Base-by-base conservation (phyloP, 2,797 vertebrate genomes). In the Smutsia gigantea region DNA sequence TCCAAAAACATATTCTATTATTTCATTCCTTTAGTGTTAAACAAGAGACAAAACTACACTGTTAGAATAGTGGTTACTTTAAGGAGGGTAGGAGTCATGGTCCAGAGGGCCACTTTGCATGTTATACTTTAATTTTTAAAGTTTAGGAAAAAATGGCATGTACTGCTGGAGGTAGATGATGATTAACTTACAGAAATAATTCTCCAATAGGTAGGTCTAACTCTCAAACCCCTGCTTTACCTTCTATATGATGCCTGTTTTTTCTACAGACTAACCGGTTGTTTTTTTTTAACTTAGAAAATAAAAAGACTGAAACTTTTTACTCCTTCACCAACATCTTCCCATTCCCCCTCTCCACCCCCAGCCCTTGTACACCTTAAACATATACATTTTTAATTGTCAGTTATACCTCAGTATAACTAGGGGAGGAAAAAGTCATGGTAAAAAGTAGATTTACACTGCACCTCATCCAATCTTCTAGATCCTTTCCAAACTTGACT, bases 91-190 rank as follows among this genome's bases (percentile, higher is more conserved):
- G 42, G 13, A 82, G 17, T 88, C 9, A 2, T 93, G 34, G 42
- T 25, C 49, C 42, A 57, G 25, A 89, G 31, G 55, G 7, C 27
- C 53, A 21, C 57, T 88, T 96, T 77, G 55, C 72, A 49, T 63
- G 11, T 74, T 94, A 66, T 37, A 84, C 42, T 78, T 93, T 49
- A 74, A 82, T 55, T 81, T 90, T 94, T 92, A 39, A 42, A 88
- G 72, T 31, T 74, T 87, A 81, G 66, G 37, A 75, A 64, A 83
- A 93, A 74, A 78, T 39, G 15, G 7, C 77, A 69, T 66, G 31
- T 31, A 57, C 34, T 71, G n/a, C 85, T 92, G 42, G 46, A 93
- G 71, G n/a, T 87, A n/a, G n/a, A 46, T 19, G 53, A 1, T 46
- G 49, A 37, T 69, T 94, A 66, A 49, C 25, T 96, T 88, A 53